Evolutionary conservation across 1,140 invertebrate genomes (phyloP).

Genomic region (Nixonia krombeini): DNA sequence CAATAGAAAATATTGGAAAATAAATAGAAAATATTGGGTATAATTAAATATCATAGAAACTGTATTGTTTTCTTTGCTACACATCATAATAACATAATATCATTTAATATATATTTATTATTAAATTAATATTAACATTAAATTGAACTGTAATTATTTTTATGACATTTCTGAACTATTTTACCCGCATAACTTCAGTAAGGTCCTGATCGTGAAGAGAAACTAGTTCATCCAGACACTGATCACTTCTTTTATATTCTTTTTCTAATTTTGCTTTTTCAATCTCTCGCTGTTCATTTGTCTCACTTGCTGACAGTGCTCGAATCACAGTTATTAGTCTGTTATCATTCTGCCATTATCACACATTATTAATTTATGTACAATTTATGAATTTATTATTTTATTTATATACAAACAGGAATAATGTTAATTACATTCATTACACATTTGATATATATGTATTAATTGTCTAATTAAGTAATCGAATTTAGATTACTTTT

Average conservation of each 20-base stretch:
- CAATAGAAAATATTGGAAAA: no score
- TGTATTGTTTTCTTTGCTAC: no score
- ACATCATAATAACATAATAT: no score
- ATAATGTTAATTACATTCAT: no score
- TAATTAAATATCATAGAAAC: no score
- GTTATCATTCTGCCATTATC: conserved; percentile 81
- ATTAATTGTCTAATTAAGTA: not conserved
- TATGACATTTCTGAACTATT: conserved; percentile 1
- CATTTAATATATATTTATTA: no score
- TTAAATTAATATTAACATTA: no score
- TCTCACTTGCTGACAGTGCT: conserved; percentile 91
- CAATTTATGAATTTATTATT: conserved; percentile 3
- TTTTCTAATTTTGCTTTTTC: conserved; percentile 95
- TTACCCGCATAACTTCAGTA: conserved; percentile 86
- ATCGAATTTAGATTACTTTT: not conserved
- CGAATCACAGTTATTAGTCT: conserved; percentile 91
- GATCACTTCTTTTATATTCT: conserved; percentile 93
- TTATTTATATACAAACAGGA: no score
- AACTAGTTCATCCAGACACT: conserved; percentile 89
- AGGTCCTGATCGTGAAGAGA: conserved; percentile 90
- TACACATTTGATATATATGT: no score
- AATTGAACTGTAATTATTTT: conserved; percentile 8
- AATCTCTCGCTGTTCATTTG: conserved; percentile 93
- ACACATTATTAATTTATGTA: not conserved
- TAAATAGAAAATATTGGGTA: no score